Percentiles rank a stretch among this genome's conserved stretches.
Evolutionary conservation across 2,113 vertebrate genomes (phyloP).

Genomic region (Thermophis baileyi): DNA sequence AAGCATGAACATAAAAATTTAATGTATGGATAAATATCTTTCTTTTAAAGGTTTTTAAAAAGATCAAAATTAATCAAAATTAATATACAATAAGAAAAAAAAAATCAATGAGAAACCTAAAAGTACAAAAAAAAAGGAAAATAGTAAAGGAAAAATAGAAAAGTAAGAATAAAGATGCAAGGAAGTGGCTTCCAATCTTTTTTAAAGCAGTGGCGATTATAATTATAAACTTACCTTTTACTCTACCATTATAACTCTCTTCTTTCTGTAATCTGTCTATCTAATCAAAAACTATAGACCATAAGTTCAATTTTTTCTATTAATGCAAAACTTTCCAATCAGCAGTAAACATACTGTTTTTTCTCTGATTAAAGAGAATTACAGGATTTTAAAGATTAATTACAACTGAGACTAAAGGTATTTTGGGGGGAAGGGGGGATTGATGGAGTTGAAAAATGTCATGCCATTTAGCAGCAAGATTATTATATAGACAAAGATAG

Average conservation of each 20-base stretch:
- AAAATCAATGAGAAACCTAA: not conserved
- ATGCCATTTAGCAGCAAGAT: not conserved
- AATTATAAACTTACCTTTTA: not conserved
- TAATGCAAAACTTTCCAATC: not conserved
- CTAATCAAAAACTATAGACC: not conserved
- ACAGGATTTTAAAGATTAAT: not conserved
- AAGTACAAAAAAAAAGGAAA: not conserved
- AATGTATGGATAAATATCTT: not conserved
- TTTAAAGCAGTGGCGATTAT: not conserved
- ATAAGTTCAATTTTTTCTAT: not conserved
- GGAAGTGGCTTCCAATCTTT: not conserved
- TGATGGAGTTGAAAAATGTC: not conserved
- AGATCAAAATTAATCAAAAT: too few species aligned
- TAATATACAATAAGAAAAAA: not conserved
- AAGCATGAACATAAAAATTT: not conserved
- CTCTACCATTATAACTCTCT: not conserved
- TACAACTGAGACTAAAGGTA: not conserved
- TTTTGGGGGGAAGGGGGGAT: not conserved
- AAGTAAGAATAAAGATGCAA: not conserved
- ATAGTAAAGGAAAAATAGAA: not conserved
- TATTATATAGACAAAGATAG: not conserved
- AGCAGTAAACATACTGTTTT: not conserved
- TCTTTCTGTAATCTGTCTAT: not conserved
- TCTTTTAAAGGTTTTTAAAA: not conserved
- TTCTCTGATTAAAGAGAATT: not conserved